phyloP scores from a whole-genome alignment of 1,140 invertebrate genomes.

The Heliconius melpomene region DNA sequence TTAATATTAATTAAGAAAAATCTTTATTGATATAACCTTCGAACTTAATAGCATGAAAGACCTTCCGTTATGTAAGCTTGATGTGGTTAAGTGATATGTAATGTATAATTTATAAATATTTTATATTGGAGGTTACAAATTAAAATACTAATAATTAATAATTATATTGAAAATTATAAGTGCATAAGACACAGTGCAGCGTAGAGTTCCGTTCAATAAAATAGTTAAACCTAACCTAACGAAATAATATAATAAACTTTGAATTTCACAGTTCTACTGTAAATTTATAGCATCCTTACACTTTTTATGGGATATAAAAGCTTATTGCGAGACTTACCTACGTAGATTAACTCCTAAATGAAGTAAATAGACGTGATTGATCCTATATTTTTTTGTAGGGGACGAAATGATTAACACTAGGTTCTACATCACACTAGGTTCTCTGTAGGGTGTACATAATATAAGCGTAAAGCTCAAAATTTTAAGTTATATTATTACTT shows the following conservation, averaged over 20 bases:
- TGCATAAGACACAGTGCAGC: background rate
- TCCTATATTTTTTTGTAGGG: background rate
- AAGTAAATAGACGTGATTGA: too few species aligned
- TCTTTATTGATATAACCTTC: background rate
- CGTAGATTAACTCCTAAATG: too few species aligned
- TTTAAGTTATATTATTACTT: too few species aligned
- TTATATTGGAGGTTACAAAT: background rate
- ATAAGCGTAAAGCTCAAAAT: background rate
- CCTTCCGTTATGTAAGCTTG: background rate
- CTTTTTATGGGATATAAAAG: too few species aligned
- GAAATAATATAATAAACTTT: too few species aligned
- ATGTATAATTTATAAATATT: background rate
- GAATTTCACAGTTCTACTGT: too few species aligned
- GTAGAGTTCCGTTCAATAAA: too few species aligned
- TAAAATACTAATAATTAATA: background rate
- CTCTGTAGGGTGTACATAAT: background rate
- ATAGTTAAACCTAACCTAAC: too few species aligned
- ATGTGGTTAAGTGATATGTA: background rate
- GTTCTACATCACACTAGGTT: too few species aligned
- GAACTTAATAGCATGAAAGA: constrained; percentile 7
- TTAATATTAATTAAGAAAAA: background rate
- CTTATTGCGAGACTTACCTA: too few species aligned
- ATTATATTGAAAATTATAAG: background rate
- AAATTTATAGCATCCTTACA: too few species aligned
- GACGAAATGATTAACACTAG: background rate